Evolutionary conservation across 2,888 invertebrate genomes (phyloP).

Genomic region (Prosapia bicincta): DNA sequence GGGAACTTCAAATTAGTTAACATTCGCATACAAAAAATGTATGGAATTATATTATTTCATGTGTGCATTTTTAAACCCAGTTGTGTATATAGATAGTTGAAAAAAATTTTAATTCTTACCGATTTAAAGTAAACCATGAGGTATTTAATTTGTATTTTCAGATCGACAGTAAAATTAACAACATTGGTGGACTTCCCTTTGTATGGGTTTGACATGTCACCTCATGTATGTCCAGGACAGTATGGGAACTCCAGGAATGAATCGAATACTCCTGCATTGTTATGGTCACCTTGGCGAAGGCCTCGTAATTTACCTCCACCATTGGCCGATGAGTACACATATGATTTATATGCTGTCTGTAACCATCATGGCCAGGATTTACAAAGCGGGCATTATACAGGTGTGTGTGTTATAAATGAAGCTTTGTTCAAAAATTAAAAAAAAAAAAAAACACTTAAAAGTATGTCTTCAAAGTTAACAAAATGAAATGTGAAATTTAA

Average conservation of each 20-base stretch:
- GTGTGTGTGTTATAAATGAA: too few species aligned
- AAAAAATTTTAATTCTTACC: too few species aligned
- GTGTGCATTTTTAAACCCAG: too few species aligned
- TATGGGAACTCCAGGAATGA: slow-evolving; percentile 51
- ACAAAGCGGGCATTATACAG: slow-evolving; percentile 93
- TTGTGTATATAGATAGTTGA: too few species aligned
- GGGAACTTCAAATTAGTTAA: too few species aligned
- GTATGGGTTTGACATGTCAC: slow-evolving; percentile 86
- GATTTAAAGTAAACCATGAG: too few species aligned
- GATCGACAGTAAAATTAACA: slow-evolving; percentile 70
- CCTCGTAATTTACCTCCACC: slow-evolving; percentile 51
- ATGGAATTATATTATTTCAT: too few species aligned
- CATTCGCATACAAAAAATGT: too few species aligned
- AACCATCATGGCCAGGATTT: slow-evolving; percentile 91
- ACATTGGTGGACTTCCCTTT: slow-evolving; percentile 93
- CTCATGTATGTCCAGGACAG: slow-evolving; percentile 57
- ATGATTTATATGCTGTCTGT: slow-evolving; percentile 92
- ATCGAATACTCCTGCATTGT: slow-evolving; percentile 43
- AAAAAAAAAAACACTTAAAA: too few species aligned
- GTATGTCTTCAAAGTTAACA: too few species aligned
- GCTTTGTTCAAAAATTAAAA: too few species aligned
- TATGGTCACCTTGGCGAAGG: slow-evolving; percentile 60
- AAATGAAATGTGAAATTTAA: too few species aligned
- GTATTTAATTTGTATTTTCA: slow-evolving; percentile 21
- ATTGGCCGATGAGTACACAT: slow-evolving; percentile 68